phyloP scores from a whole-genome alignment of 2,888 invertebrate genomes.

The Schizaphis graminum region DNA sequence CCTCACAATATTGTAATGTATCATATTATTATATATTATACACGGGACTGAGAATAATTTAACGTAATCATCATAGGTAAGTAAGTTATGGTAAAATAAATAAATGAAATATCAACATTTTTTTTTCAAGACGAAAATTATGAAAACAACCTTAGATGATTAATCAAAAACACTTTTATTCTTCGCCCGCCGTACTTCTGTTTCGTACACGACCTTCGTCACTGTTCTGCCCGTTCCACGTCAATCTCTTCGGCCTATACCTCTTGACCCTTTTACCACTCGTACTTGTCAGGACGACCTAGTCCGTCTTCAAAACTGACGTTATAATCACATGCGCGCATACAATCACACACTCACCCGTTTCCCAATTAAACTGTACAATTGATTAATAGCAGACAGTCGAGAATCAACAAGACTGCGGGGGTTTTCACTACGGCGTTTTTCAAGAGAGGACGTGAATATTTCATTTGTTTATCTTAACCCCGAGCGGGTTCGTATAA shows the following conservation, averaged over 20 bases:
- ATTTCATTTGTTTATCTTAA: not conserved
- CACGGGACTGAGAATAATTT: not conserved
- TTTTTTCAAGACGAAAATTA: conserved; percentile 52
- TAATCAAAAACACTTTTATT: conserved; percentile 56
- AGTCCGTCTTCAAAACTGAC: conserved; percentile 59
- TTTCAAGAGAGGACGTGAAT: not conserved
- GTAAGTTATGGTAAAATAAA: not conserved
- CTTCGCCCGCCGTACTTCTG: conserved; percentile 32
- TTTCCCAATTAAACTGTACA: conserved; percentile 44
- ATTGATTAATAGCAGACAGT: conserved; percentile 43
- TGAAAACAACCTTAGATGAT: conserved; percentile 63
- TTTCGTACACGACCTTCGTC: conserved; percentile 46
- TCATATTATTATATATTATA: not conserved
- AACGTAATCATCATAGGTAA: not conserved
- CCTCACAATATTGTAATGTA: not conserved
- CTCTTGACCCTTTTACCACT: conserved; percentile 64
- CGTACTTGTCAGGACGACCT: conserved; percentile 39
- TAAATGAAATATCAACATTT: conserved; percentile 19
- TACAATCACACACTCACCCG: conserved; percentile 12
- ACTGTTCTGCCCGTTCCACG: conserved; percentile 47
- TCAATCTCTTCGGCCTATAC: conserved; percentile 56
- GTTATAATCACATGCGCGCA: conserved; percentile 47
- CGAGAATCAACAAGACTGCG: conserved; percentile 32
- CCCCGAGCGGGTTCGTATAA: not conserved
- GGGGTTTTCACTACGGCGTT: not conserved